These are phyloP conservation scores for Mimas tiliae DNA, from an alignment of 2,888 invertebrate species.

Conservation along the genomic window DNA sequence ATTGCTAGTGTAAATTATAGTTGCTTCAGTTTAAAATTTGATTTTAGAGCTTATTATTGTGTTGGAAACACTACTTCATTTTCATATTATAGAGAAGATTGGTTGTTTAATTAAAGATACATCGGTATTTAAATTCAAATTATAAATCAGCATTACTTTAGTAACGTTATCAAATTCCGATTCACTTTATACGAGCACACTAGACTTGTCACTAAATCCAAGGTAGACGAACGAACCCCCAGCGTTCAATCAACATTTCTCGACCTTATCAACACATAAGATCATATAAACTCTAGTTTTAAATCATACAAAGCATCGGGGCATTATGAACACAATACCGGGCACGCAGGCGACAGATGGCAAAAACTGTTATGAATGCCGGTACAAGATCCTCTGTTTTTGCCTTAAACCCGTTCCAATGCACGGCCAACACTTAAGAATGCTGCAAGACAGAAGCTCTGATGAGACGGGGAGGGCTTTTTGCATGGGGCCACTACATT, in stretches of 20 bases:
- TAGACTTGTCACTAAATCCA: neutral
- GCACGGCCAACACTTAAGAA: slow-evolving; percentile 61
- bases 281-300: slow-evolving; percentile 45
- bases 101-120: no score
- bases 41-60: neutral
- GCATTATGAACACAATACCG: slow-evolving; percentile 59
- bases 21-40: no score
- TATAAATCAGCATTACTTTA: neutral
- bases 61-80: no score
- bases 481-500: slow-evolving; percentile 39
- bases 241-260: slow-evolving; percentile 25
- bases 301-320: slow-evolving; percentile 52
- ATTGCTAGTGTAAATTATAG: no score
- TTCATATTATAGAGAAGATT: no score
- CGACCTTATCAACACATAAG: slow-evolving; percentile 27
- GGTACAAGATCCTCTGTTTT: slow-evolving; percentile 63
- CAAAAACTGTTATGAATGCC: slow-evolving; percentile 77
- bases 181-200: neutral
- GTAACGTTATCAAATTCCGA: no score
- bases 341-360: slow-evolving; percentile 63
- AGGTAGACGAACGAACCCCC: neutral
- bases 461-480: slow-evolving; percentile 40
- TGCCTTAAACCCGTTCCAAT: slow-evolving; percentile 69
- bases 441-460: slow-evolving; percentile 53
- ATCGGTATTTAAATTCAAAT: neutral